These are phyloP conservation scores for Himantopus leucocephalus DNA, from an alignment of 2,113 vertebrate species.

Conservation along the genomic window DNA sequence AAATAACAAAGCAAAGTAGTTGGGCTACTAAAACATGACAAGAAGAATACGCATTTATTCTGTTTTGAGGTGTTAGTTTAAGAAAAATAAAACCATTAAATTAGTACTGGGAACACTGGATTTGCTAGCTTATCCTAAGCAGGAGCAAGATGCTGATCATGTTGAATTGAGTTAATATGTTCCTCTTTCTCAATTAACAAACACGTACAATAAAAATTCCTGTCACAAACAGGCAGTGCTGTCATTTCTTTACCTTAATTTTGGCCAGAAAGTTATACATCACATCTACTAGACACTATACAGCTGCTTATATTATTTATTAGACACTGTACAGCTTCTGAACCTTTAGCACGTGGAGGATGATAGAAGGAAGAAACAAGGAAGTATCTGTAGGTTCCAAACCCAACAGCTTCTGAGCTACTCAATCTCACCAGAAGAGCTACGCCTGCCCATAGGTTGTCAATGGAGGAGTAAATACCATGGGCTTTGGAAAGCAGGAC, in stretches of 20 bases:
- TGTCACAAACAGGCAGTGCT: slow-evolving; percentile 64
- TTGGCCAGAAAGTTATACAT: not conserved
- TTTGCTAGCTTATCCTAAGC: slow-evolving; percentile 64
- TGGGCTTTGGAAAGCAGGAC: not conserved
- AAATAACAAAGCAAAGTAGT: slow-evolving; percentile 77
- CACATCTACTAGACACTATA: not conserved
- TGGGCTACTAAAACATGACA: slow-evolving; percentile 77
- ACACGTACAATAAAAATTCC: slow-evolving; percentile 77
- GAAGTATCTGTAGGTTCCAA: not conserved
- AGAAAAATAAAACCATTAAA: slow-evolving; percentile 65
- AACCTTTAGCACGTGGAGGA: not conserved
- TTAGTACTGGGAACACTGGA: slow-evolving; percentile 69
- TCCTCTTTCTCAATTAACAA: slow-evolving; percentile 72
- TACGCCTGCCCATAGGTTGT: not conserved
- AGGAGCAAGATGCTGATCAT: slow-evolving; percentile 62
- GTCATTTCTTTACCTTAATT: slow-evolving; percentile 60
- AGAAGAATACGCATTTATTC: slow-evolving; percentile 46
- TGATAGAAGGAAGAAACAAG: not conserved
- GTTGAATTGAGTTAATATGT: slow-evolving; percentile 70
- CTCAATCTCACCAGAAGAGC: not conserved
- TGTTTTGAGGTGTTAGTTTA: slow-evolving; percentile 67
- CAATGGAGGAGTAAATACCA: not conserved
- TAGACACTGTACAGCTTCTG: not conserved
- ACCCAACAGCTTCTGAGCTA: not conserved
- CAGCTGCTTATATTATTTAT: not conserved